Evolutionary conservation across 2,797 vertebrate genomes (phyloP).

Genomic region (Platalea minor): DNA sequence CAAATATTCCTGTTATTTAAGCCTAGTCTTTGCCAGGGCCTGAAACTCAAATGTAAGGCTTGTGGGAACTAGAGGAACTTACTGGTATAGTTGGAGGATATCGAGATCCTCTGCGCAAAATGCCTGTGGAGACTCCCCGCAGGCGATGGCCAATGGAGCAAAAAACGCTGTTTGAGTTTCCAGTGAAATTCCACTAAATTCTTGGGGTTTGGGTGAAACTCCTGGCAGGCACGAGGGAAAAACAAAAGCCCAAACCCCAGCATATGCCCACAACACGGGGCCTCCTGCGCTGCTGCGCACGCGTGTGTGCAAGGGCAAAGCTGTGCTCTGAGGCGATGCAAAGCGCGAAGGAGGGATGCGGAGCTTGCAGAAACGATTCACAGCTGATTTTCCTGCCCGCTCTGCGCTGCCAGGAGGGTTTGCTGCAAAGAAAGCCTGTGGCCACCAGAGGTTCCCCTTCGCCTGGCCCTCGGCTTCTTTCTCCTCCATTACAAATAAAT

Average conservation of each 20-base stretch:
- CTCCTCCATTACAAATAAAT: not conserved
- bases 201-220: not conserved
- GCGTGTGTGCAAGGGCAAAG: not conserved
- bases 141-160: not conserved
- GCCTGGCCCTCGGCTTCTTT: not conserved
- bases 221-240: not conserved
- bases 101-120: not conserved
- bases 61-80: not conserved
- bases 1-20: not conserved
- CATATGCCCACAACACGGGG: not conserved
- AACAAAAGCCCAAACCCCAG: not conserved
- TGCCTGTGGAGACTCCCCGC: not conserved
- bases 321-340: not conserved
- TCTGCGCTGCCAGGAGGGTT: not conserved
- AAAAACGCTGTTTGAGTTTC: not conserved
- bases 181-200: not conserved
- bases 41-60: not conserved
- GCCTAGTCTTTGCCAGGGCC: not conserved
- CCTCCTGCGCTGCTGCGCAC: rapidly evolving
- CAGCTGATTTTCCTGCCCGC: not conserved
- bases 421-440: not conserved
- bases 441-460: conserved; percentile 29
- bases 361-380: not conserved
- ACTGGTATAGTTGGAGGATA: not conserved
- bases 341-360: not conserved